These are phyloP conservation scores for Eleutherodactylus coqui DNA, from an alignment of 2,797 vertebrate genomes.

Conservation along the genomic window DNA sequence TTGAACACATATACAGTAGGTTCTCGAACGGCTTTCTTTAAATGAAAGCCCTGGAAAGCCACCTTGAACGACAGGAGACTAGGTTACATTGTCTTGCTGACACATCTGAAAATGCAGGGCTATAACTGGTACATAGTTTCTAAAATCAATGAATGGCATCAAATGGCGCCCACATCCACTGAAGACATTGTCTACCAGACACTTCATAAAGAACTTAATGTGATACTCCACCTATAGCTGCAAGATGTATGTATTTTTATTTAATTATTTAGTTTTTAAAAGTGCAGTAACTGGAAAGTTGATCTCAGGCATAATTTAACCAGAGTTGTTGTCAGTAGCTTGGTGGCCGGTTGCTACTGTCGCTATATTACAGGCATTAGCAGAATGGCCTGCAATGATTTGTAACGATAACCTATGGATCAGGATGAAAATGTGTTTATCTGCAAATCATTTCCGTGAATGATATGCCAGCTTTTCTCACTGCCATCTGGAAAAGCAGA, in stretches of 20 bases:
- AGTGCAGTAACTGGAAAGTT: not conserved
- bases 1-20: not conserved
- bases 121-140: constrained; percentile 51
- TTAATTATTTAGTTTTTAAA: not conserved
- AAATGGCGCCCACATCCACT: constrained; percentile 49
- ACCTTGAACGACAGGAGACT: constrained; percentile 35
- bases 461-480: not conserved
- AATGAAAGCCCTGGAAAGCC: constrained; percentile 11
- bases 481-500: constrained; percentile 26
- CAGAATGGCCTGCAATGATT: constrained; percentile 26
- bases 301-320: not conserved
- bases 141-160: constrained; percentile 62
- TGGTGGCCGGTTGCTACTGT: not conserved
- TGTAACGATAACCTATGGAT: constrained; percentile 2
- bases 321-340: constrained; percentile 10
- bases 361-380: not conserved
- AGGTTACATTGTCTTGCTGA: constrained; percentile 54
- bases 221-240: constrained; percentile 42
- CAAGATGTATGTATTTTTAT: constrained; percentile 29
- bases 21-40: not conserved
- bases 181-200: constrained; percentile 38
- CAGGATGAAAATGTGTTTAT: constrained; percentile 23
- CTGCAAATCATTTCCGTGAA: constrained; percentile 36
- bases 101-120: constrained; percentile 39
- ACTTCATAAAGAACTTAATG: constrained; percentile 41